Conservation (phyloP, 2,113 vertebrate genomes). For the Zootoca vivipara region DNA sequence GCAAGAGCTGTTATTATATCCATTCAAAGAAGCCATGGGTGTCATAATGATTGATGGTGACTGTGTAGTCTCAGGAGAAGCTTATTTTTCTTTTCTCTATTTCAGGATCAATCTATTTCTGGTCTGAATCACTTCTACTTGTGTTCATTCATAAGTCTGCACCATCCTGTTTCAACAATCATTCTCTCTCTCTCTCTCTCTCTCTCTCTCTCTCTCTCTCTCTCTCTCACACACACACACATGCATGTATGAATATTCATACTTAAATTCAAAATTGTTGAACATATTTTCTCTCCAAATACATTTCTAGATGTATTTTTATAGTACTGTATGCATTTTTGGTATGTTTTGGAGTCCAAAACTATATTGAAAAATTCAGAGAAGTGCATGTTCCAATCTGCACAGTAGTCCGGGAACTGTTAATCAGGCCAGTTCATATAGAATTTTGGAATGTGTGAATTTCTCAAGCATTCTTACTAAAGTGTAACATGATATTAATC, state of each 20-base stretch:
- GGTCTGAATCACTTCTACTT: too few species aligned
- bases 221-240: too few species aligned
- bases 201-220: too few species aligned
- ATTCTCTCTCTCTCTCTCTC: too few species aligned
- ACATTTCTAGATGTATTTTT: neutral
- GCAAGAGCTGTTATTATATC: neutral
- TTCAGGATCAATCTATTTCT: neutral
- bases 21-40: neutral
- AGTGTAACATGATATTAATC: neutral
- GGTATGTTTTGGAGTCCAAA: neutral
- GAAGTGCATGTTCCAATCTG: neutral
- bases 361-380: neutral
- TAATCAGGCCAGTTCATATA: neutral
- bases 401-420: neutral
- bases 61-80: neutral
- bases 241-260: neutral
- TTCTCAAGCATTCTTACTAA: neutral
- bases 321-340: neutral
- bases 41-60: neutral
- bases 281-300: neutral
- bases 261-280: neutral
- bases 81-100: neutral
- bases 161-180: too few species aligned
- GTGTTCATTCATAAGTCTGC: too few species aligned
- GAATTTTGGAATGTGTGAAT: neutral